Evolutionary conservation across 1,140 invertebrate genomes (phyloP), one percentile per base, ranked within the genome.

Genomic region (Trichonephila clavata): DNA sequence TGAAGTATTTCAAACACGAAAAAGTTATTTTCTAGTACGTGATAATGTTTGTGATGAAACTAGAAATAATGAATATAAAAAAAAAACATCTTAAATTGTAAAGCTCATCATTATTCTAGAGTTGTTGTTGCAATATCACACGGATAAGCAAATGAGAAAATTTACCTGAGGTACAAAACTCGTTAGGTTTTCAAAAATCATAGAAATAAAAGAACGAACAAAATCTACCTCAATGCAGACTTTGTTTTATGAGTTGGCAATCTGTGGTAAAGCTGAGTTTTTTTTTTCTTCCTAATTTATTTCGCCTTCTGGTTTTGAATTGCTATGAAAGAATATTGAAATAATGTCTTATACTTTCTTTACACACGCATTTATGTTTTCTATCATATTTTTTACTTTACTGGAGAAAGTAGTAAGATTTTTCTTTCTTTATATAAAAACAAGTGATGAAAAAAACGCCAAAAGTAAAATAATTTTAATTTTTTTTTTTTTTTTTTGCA

Each of bases 141-240:
- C 21, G 13, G 43, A 77, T 89, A 89, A 57, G 87, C 71, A 89
- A 89, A 77, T 89, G 87, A 89, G 87, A 89, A 89, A 89, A 89
- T 89, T 57, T 77, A 89, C 43, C 68, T 59, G n/a, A 87, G 65
- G 65, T 57, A 89, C 24, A 65, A 77, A 89, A 57, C 87, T 71
- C 65, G 68, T 89, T 71, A 89, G 32, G 39, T 77, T 77, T 43
- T 14, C 14, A 39, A 77, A 77, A 77, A 32, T 39, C 71, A 32
- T 77, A 39, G 27, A 39, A 77, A 32, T 32, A 77, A 50, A 39
- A 77, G 5, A 77, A 18, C 0, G 18, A 14, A 77, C 27, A 18
- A 18, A 50, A 50, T 10, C 0, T 50, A 10, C 14, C 6, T 5
- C 0, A 16, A 4, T 6, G 14, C 71, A 39, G 43, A 21, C n/a